A percentile compares a stretch with the other conserved stretches of the same genome.
These are phyloP conservation scores for Notothenia coriiceps DNA, from an alignment of 2,113 vertebrate species.

Conservation along the genomic window DNA sequence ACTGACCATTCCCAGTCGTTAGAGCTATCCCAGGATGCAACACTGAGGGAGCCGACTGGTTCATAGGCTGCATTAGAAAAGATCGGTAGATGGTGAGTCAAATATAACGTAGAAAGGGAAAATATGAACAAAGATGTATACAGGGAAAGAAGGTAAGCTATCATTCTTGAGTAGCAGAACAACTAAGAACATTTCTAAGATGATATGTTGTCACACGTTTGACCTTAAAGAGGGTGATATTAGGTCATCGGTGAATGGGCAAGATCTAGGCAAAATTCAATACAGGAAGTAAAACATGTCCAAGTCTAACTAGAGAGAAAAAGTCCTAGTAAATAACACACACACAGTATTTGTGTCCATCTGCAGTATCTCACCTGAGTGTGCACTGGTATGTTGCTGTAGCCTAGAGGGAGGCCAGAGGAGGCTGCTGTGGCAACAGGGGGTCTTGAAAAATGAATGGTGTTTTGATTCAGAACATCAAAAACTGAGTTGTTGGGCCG, in stretches of 20 bases:
- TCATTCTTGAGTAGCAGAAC: background rate
- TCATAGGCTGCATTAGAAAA: slow-evolving; percentile 86
- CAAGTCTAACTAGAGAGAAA: background rate
- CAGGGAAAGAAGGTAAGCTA: background rate
- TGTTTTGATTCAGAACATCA: slow-evolving; percentile 92
- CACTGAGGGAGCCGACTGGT: slow-evolving; percentile 90
- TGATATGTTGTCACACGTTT: background rate
- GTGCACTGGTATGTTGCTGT: slow-evolving; percentile 92
- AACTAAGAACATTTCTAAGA: background rate
- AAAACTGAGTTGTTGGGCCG: slow-evolving; percentile 83
- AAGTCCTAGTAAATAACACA: background rate
- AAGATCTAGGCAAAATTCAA: no score
- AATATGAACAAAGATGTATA: background rate
- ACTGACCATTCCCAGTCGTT: slow-evolving; percentile 91
- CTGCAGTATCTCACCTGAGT: slow-evolving; percentile 86
- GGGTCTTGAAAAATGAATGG: slow-evolving; percentile 89
- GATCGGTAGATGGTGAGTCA: background rate
- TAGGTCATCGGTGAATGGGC: background rate
- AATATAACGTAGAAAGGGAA: background rate
- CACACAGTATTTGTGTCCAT: background rate
- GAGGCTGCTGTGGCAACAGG: slow-evolving; percentile 86
- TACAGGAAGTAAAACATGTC: background rate
- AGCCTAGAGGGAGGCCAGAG: slow-evolving; percentile 88
- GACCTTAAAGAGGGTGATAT: slow-evolving; percentile 47
- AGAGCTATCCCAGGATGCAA: slow-evolving; percentile 94